Conservation (phyloP, 2,113 vertebrate species). For the Symphodus melops region DNA sequence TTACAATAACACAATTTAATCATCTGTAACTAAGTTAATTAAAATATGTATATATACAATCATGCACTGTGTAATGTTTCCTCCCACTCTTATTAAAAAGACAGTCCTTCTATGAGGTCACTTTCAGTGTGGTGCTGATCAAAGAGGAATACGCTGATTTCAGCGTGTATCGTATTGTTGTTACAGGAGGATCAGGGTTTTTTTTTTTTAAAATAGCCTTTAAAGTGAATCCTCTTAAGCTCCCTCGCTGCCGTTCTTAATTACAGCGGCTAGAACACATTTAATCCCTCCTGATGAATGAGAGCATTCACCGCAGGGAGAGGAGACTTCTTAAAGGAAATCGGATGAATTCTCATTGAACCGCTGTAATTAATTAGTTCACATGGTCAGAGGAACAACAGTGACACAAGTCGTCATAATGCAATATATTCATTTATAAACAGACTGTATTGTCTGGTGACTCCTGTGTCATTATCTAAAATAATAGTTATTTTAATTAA, state of each 20-base stretch:
- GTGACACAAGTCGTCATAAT: conserved; percentile 7
- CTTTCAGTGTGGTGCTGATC: conserved; percentile 16
- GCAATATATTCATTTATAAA: conserved; percentile 1
- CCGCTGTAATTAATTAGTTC: conserved; percentile 44
- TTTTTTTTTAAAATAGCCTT: conserved; percentile 68
- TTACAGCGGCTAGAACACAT: conserved; percentile 68
- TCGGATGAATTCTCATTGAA: conserved; percentile 49
- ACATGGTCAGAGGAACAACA: conserved; percentile 23
- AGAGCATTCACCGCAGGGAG: conserved; percentile 44
- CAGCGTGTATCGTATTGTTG: conserved; percentile 42
- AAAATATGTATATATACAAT: conserved; percentile 4
- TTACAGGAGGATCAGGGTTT: conserved; percentile 36
- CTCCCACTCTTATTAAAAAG: conserved; percentile 21
- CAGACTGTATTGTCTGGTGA: background rate
- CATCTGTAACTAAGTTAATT: background rate
- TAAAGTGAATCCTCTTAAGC: conserved; percentile 68
- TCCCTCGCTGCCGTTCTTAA: conserved; percentile 64
- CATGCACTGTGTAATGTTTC: background rate
- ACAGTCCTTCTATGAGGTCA: conserved; percentile 9
- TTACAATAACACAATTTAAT: background rate
- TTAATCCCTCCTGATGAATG: conserved; percentile 79
- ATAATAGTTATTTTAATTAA: background rate
- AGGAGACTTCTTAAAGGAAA: conserved; percentile 50
- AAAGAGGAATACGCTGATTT: conserved; percentile 46
- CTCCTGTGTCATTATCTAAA: background rate